Conservation (phyloP, 92 coral and sea anemone species). For the Anthopleura xanthogrammica region DNA sequence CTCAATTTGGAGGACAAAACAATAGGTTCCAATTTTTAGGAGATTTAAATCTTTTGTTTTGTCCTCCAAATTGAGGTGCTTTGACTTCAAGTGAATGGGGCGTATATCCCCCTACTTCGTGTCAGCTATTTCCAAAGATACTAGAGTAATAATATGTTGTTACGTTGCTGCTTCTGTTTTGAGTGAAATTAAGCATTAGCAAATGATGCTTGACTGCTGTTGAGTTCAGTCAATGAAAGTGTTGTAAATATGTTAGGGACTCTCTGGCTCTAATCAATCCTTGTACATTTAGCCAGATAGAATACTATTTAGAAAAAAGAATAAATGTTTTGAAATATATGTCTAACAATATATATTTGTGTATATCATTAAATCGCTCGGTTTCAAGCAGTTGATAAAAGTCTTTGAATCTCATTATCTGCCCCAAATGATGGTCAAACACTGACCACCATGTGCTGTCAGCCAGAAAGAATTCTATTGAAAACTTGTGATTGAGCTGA, state of each 20-base stretch:
- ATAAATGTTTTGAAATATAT: neutral
- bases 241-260: slow-evolving; percentile 28
- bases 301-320: neutral
- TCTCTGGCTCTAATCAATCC: slow-evolving; percentile 30
- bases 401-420: too few relatives aligned
- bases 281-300: slow-evolving; percentile 20
- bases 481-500: too few relatives aligned
- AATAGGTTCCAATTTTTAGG: too few relatives aligned
- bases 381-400: too few relatives aligned
- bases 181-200: neutral
- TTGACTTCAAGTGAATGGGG: neutral
- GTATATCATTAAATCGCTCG: neutral
- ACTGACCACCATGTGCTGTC: too few relatives aligned
- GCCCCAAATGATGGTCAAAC: too few relatives aligned
- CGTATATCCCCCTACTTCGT: too few relatives aligned
- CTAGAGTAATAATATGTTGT: neutral
- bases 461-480: too few relatives aligned
- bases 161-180: neutral
- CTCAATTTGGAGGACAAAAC: too few relatives aligned
- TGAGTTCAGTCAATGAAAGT: neutral
- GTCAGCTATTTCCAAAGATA: neutral
- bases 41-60: too few relatives aligned
- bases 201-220: neutral
- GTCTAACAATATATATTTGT: neutral
- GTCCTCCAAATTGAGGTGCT: too few relatives aligned